Conservation (phyloP, 2,888 invertebrate species). For the Yponomeuta cagnagella region DNA sequence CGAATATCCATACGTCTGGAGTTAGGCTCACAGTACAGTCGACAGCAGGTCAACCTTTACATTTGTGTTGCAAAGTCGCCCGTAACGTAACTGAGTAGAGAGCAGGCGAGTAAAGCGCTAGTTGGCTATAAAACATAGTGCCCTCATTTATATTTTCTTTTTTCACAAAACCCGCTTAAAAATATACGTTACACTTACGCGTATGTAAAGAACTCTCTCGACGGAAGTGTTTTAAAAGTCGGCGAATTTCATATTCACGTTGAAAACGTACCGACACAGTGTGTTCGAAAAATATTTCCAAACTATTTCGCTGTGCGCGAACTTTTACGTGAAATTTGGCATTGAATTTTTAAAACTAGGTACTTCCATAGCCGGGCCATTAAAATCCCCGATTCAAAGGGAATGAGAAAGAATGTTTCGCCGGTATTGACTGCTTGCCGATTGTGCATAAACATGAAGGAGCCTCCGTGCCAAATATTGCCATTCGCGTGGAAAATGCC, state of each 20-base stretch:
- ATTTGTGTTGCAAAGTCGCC: too few species aligned
- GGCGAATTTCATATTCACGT: constrained; percentile 34
- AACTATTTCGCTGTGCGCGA: constrained; percentile 32
- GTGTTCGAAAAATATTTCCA: constrained; percentile 30
- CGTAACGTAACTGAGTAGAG: too few species aligned
- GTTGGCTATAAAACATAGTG: too few species aligned
- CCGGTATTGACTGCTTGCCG: background rate
- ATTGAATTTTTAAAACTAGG: constrained; percentile 4
- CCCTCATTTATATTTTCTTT: too few species aligned
- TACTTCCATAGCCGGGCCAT: background rate
- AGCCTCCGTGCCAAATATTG: background rate
- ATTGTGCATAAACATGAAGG: background rate
- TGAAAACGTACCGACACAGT: constrained; percentile 48
- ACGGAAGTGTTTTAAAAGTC: constrained; percentile 35
- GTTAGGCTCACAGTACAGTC: too few species aligned
- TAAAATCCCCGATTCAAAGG: constrained; percentile 4
- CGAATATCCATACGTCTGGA: too few species aligned
- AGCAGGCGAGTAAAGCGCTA: too few species aligned
- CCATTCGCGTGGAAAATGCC: background rate
- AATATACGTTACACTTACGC: background rate
- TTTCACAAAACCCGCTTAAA: too few species aligned
- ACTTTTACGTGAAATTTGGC: constrained; percentile 46
- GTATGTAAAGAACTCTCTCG: constrained; percentile 19
- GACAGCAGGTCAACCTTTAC: too few species aligned
- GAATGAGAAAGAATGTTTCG: background rate